Evolutionary conservation across 1,140 invertebrate species (phyloP), one percentile per base, ranked within the genome.

Genomic region (Pseudomyrmex concolor): DNA sequence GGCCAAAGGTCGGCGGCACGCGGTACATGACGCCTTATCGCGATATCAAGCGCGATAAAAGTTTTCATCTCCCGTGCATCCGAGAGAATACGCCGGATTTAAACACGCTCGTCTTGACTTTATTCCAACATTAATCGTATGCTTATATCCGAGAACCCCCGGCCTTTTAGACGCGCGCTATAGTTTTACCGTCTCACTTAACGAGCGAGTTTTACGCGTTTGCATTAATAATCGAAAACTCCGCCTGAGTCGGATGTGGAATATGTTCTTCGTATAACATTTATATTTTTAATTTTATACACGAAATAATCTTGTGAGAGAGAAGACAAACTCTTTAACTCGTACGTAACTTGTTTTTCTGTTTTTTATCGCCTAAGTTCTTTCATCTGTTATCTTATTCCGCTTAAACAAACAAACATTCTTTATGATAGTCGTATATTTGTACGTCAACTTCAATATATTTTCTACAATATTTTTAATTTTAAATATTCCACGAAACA

Each of bases 31-130:
- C 25, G 34, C 4, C 63, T 78, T 57, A 78, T 78, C 74, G 74
- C 13, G 34, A 68, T 78, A 78, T 78, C 68, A 78, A 78, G 59
- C 45, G 68, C 22, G 77, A 81, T 81, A 81, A 72, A 76, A 84
- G 62, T 72, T 85, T 74, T 84, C 66, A 83, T 73, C 68, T 64
- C 77, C 34, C 25, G 45, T 43, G n/a, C 34, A 68, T 54, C 48
- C 50, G 25, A 45, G 66, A 68, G 50, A 78, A 77, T 77, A 13
- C 50, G 48, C 48, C 34, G 51, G 50, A 68, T 78, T 77, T 78
- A 55, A 78, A 57, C 51, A 43, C 51, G 43, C 54, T 77, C 17
- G 34, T 45, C 63, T 45, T 67, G 51, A 78, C 17, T 78, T 78
- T 57, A 68, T 57, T 68, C 74, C 63, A 51, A 78, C 74, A 78